Base-by-base conservation (phyloP, 2,113 vertebrate species). In the Tichodroma muraria region DNA sequence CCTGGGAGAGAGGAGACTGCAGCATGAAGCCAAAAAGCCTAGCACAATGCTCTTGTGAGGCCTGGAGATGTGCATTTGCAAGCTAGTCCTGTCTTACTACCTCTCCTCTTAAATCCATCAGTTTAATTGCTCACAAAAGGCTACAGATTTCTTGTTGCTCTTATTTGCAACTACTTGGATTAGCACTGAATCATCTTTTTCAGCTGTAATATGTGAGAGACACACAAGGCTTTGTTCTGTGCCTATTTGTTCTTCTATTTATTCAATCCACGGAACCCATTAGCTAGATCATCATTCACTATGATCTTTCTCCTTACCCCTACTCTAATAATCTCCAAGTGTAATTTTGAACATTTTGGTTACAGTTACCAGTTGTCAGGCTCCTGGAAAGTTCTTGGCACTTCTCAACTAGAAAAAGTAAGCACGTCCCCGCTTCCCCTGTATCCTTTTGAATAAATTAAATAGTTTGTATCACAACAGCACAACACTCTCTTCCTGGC, bases 201-300 rank as follows among this genome's bases (percentile, higher is more conserved):
- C 80, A 94, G 57, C 66, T 86, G 54, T 65, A 87, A 80, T 71
- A 87, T 81, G 53, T 70, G 61, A 90, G 21, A 89, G 13, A 61
- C 44, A 84, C 91, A 87, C n/a, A 68, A 81, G 75, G 69, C 52
- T 95, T 95, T 92, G 81, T 89, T 96, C 79, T n/a, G 33, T 56
- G 65, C 47, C 57, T 88, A 18, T 91, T 94, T 95, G 71, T 83
- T 95, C 88, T 86, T 96, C 83, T 64, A 5, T 95, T 96, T 94
- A 73, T 73, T 88, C 88, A 82, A 69, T 81, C 71, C 33, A 42
- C 61, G 38, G 49, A 65, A 42, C 23, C 61, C 59, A 93, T 95
- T 94, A 94, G 61, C 66, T 57, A 84, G 89, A 70, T 81, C 38
- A 91, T 96, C 35, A 82, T 77, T 94, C 96, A 64, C 59, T 92